Conservation (phyloP, 2,888 invertebrate genomes). For the Pandemis heparana region DNA sequence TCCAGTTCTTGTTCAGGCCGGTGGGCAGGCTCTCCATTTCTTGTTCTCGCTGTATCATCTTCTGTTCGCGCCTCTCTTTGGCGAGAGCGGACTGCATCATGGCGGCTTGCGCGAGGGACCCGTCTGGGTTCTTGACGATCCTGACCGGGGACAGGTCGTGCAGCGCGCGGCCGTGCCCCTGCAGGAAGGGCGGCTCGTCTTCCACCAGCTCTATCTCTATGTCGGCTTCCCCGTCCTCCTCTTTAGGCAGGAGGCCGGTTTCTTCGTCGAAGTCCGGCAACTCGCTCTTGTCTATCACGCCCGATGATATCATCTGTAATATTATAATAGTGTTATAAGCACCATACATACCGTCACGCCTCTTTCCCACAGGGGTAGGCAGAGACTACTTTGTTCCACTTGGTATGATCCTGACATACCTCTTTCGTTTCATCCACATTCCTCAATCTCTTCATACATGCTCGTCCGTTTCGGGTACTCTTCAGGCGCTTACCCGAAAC, state of each 20-base stretch:
- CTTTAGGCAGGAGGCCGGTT: conserved; percentile 95
- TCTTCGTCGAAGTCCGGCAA: conserved; percentile 99
- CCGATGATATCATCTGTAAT: conserved; percentile 94
- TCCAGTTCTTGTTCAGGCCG: conserved; percentile 96
- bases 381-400: too few relatives aligned
- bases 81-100: conserved; percentile 99
- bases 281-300: conserved; percentile 96
- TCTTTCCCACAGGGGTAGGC: too few relatives aligned
- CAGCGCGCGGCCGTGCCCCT: conserved; percentile 95
- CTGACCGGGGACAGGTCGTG: conserved; percentile 97
- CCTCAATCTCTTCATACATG: too few relatives aligned
- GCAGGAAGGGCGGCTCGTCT: conserved; percentile 98
- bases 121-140: conserved; percentile 99
- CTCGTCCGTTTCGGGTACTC: too few relatives aligned
- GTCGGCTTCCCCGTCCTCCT: conserved; percentile 98
- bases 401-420: too few relatives aligned
- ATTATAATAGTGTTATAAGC: background rate
- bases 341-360: too few relatives aligned
- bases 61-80: conserved; percentile 98
- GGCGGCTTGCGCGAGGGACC: conserved; percentile 98
- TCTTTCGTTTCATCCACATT: too few relatives aligned
- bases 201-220: conserved; percentile 99
- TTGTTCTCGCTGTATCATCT: conserved; percentile 97
- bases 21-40: conserved; percentile 95
- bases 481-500: too few relatives aligned